Base-by-base conservation (phyloP, 2,888 invertebrate species). In the Drosophila paramelanica region DNA sequence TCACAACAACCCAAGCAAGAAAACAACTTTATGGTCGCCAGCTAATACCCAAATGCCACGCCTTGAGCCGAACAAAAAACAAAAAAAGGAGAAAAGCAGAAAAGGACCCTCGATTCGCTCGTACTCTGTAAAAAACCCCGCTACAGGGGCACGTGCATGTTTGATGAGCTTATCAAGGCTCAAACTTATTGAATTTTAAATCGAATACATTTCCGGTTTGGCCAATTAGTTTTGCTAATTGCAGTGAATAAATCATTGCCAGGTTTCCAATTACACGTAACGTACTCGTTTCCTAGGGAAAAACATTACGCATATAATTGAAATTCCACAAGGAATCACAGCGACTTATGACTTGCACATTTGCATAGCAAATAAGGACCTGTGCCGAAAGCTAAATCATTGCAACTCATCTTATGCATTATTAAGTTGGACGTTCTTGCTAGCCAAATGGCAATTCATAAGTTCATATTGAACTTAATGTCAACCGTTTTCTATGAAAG, bases 31-130 rank as follows among this genome's bases (percentile, higher is more conserved):
- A 75, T 77, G 68, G 57, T 38, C 56, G 31, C 57, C 53, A 64
- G 69, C 67, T 79, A 84, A 84, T 81, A 72, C 68, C 71, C 58
- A 70, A 85, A 79, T 73, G 80, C 82, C 82, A 82, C 82, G 86
- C 82, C 82, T 80, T 85, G 64, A 75, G 79, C 65, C 52, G 62
- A 70, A 56, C 46, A 10, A 56, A 17, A 55, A 41, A 33, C 36
- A 31, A n/a, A 41, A 17, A 38, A 46, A 47, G 27, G 17, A n/a
- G 31, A 60, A 49, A 46, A 47, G 27, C n/a, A n/a, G 31, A 60
- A 49, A 36, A 20, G 42, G 14, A 43, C 17, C 41, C 41, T 27
- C 27, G 7, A 27, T 27, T 31, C 10, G 10, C 31, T 10, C 10
- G 1, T 7, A 7, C 27, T 27, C 27, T 27, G 10, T 7, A 31